phyloP scores from a whole-genome alignment of 2,888 invertebrate genomes.

The Leptura quadrifasciata region DNA sequence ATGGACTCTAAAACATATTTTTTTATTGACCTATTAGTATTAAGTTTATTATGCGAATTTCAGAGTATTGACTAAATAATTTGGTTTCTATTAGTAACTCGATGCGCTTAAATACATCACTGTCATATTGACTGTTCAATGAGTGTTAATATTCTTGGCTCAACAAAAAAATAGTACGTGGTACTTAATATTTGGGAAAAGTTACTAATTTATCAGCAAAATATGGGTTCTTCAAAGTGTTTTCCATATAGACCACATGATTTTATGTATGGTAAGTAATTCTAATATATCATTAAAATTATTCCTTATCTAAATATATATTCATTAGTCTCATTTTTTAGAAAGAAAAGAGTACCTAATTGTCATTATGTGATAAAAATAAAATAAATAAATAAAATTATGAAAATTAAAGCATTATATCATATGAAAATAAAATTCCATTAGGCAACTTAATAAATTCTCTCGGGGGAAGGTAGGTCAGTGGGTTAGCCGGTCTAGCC shows the following conservation, averaged over 20 bases:
- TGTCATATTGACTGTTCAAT: constrained; percentile 45
- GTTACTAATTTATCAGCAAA: neutral
- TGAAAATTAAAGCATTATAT: no score
- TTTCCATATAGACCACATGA: constrained; percentile 63
- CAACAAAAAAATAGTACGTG: neutral
- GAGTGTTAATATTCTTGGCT: constrained; percentile 4
- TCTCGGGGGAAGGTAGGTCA: no score
- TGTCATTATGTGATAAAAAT: no score
- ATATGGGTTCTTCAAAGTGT: constrained; percentile 43
- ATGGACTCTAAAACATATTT: no score
- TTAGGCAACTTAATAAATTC: no score
- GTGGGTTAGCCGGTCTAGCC: no score
- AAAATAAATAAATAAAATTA: no score
- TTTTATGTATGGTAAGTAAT: constrained; percentile 62
- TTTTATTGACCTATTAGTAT: no score
- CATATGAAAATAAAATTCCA: no score
- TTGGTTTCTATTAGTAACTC: constrained; percentile 40
- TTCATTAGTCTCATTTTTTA: neutral
- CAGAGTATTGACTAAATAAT: constrained; percentile 42
- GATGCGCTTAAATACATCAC: neutral
- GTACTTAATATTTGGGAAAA: neutral
- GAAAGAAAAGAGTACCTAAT: no score
- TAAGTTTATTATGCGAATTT: neutral
- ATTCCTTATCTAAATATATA: neutral
- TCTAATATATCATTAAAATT: neutral